These are phyloP conservation scores for Andrena bicolor DNA, from an alignment of 2,888 invertebrate species.

Conservation along the genomic window DNA sequence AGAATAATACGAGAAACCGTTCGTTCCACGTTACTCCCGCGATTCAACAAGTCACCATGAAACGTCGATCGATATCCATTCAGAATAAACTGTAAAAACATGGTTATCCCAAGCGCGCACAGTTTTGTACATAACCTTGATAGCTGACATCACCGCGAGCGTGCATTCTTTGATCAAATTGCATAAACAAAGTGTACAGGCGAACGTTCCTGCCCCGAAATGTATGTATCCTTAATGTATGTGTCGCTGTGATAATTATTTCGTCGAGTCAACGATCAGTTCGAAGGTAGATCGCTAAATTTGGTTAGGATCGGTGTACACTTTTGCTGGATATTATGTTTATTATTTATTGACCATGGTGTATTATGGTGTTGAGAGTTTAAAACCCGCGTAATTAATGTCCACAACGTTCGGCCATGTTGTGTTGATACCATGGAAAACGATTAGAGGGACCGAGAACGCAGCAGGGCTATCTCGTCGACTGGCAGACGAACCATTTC, in stretches of 20 bases:
- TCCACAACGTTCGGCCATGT: constrained; percentile 68
- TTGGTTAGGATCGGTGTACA: background rate
- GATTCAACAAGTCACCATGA: constrained; percentile 9
- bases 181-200: constrained; percentile 34
- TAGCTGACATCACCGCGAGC: constrained; percentile 33
- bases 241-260: background rate
- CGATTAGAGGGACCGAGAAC: constrained; percentile 59
- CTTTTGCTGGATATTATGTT: background rate
- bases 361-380: background rate
- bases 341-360: no score
- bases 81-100: background rate
- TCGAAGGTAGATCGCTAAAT: background rate
- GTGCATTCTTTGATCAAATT: constrained; percentile 26
- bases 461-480: constrained; percentile 76
- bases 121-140: constrained; percentile 37
- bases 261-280: background rate
- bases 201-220: background rate
- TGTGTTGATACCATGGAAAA: constrained; percentile 73
- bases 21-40: constrained; percentile 2
- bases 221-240: constrained; percentile 6
- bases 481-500: constrained; percentile 76
- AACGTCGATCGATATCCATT: background rate
- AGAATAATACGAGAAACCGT: constrained; percentile 14
- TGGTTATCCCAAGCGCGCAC: background rate
- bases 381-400: constrained; percentile 29